phyloP scores from a whole-genome alignment of 2,113 vertebrate species.

The Paracanthobrama guichenoti region DNA sequence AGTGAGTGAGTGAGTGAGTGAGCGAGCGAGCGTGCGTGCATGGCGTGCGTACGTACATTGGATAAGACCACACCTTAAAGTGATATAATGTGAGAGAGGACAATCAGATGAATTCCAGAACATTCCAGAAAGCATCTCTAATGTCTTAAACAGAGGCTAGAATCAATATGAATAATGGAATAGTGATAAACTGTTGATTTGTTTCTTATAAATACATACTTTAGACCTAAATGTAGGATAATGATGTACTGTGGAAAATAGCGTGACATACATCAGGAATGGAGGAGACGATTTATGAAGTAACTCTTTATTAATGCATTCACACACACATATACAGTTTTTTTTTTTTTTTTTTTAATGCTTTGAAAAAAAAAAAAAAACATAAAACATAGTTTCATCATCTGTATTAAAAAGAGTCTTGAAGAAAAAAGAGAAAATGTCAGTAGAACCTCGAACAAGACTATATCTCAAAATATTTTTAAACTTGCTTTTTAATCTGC shows the following conservation, averaged over 20 bases:
- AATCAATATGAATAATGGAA: constrained; percentile 15
- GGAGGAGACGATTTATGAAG: constrained; percentile 17
- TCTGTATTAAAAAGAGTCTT: constrained; percentile 8
- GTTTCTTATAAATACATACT: constrained; percentile 14
- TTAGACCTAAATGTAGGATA: constrained; percentile 16
- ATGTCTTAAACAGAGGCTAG: constrained; percentile 50
- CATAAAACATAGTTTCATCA: not conserved
- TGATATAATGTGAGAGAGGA: constrained; percentile 56
- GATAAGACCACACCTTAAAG: constrained; percentile 42
- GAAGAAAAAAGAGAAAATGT: constrained; percentile 1
- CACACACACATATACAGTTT: not conserved
- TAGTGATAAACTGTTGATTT: constrained; percentile 26
- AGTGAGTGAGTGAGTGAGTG: constrained; percentile 18
- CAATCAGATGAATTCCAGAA: constrained; percentile 63
- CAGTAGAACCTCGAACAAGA: not conserved
- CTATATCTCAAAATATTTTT: constrained; percentile 5
- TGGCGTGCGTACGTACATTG: constrained; percentile 14
- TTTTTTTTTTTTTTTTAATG: too few relatives aligned
- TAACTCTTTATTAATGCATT: constrained; percentile 20
- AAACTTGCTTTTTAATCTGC: constrained; percentile 34
- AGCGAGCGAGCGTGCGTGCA: too few relatives aligned
- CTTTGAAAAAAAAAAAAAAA: not conserved
- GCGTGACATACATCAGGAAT: not conserved
- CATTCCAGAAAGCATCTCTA: constrained; percentile 66
- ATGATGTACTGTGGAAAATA: constrained; percentile 1